Base-by-base conservation (phyloP, 2,113 vertebrate species). In the Phalacrocorax brasilianus region DNA sequence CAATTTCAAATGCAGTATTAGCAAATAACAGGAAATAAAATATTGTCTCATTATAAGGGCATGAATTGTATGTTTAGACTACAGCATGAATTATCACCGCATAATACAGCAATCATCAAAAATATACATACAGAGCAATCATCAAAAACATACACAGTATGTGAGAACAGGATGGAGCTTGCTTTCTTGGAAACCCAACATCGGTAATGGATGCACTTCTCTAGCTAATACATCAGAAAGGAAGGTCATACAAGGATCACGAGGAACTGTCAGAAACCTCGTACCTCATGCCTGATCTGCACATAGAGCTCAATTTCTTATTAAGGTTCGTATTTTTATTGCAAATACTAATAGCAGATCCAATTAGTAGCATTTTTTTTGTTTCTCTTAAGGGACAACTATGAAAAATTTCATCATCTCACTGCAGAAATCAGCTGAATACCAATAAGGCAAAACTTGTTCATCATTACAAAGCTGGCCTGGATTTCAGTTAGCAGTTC, bases 31-130 rank as follows among this genome's bases (percentile, higher is more conserved):
- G 58, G 55, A 78, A 95, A 75, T 72, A 88, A 90, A 96, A 78
- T 38, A 35, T 47, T 81, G 80, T 53, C 86, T 92, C 62, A 42
- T 80, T 91, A 24, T 13, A 93, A 89, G 89, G 86, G 87, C 85
- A 76, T 62, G 80, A 85, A 76, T 50, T 50, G 24, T 85, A 93
- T 73, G 61, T 68, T 92, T 72, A 78, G 62, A 89, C 42, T 95
- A 61, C 81, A 91, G 83, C 91, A 95, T 94, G 89, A 96, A 95
- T 97, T 94, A 95, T 91, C 89, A 58, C 92, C 83, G 97, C 85
- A 89, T 95, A 97, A 95, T 91, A 85, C 19, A 85, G 77, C 59
- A 59, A 85, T 93, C 73, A 85, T 92, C 53, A 79, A 87, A 96
- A 88, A 79, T 49, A 88, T 24, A 79, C 45, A 88, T 24, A 90